Conservation (phyloP, 53 echinoderm and acorn worm genomes). For the Holothuria scabra region DNA sequence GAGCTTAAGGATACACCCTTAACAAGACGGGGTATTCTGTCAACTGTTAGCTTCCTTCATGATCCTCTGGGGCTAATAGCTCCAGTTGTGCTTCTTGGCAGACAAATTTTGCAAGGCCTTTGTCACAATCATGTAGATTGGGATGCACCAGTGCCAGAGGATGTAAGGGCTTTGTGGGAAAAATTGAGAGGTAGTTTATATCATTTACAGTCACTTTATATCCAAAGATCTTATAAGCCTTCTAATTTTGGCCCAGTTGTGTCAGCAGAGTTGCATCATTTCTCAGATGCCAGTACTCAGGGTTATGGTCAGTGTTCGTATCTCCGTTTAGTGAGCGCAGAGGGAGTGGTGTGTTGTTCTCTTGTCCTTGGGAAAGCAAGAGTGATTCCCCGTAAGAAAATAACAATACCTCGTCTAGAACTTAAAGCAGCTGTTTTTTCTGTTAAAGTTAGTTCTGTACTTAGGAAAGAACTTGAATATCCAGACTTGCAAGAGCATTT, state of each 20-base stretch:
- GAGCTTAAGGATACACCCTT: conserved; percentile 33
- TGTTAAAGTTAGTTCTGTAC: conserved; percentile 46
- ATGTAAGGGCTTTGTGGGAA: conserved; percentile 36
- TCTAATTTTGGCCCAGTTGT: background rate
- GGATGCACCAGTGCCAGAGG: conserved; percentile 56
- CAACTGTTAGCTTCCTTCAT: conserved; percentile 69
- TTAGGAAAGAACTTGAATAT: conserved; percentile 48
- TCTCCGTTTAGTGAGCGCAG: conserved; percentile 54
- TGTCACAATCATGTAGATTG: conserved; percentile 39
- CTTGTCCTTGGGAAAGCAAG: conserved; percentile 64
- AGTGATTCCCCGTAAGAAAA: conserved; percentile 51
- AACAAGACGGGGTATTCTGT: conserved; percentile 55
- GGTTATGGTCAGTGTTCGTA: conserved; percentile 73
- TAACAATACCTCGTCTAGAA: conserved; percentile 63
- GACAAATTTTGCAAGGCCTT: conserved; percentile 53
- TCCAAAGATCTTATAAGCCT: conserved; percentile 13
- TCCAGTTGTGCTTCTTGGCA: conserved; percentile 41
- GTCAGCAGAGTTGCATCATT: conserved; percentile 56
- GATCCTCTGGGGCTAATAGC: conserved; percentile 68
- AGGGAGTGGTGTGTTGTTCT: conserved; percentile 24
- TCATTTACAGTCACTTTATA: background rate
- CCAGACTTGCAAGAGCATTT: conserved; percentile 37
- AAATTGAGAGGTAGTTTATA: conserved; percentile 8
- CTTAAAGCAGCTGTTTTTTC: conserved; percentile 60
- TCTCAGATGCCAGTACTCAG: conserved; percentile 53